Percentiles rank a stretch among this genome's conserved stretches.
Evolutionary conservation across 2,888 invertebrate species (phyloP).

Genomic region (Drosophila nr. perissopoda): DNA sequence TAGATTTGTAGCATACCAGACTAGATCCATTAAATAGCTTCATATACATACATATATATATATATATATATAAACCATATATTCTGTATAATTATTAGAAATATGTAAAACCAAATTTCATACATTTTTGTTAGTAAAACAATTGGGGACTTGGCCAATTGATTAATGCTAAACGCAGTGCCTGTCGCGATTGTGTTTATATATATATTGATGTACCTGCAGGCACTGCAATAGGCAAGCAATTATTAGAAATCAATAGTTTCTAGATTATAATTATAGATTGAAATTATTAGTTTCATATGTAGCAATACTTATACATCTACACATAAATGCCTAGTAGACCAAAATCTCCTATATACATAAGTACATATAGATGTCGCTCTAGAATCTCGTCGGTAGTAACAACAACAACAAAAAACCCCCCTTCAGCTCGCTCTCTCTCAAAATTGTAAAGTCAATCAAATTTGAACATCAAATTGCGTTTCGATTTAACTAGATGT

Average conservation of each 20-base stretch:
- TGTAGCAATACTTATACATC: conserved; percentile 9
- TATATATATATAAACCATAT: conserved; percentile 11
- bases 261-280: conserved; percentile 17
- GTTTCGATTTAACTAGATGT: conserved; percentile 34
- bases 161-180: conserved; percentile 1
- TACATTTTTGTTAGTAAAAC: conserved; percentile 7
- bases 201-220: not conserved
- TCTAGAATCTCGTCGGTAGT: conserved; percentile 26
- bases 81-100: conserved; percentile 12
- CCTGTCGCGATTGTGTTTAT: not conserved
- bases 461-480: conserved; percentile 17
- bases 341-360: conserved; percentile 9
- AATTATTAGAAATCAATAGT: conserved; percentile 22
- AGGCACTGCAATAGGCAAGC: conserved; percentile 22
- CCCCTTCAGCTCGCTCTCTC: conserved; percentile 33
- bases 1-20: conserved; percentile 27
- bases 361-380: conserved; percentile 18
- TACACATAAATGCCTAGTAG: conserved; percentile 12
- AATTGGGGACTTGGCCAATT: conserved; percentile 6
- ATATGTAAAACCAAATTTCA: conserved; percentile 18
- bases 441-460: conserved; percentile 37
- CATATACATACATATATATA: conserved; percentile 20
- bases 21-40: conserved; percentile 39
- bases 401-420: not conserved
- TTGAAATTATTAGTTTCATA: conserved; percentile 24